phyloP scores from a whole-genome alignment of 2,113 vertebrate genomes.

The Toxotes jaculatrix region DNA sequence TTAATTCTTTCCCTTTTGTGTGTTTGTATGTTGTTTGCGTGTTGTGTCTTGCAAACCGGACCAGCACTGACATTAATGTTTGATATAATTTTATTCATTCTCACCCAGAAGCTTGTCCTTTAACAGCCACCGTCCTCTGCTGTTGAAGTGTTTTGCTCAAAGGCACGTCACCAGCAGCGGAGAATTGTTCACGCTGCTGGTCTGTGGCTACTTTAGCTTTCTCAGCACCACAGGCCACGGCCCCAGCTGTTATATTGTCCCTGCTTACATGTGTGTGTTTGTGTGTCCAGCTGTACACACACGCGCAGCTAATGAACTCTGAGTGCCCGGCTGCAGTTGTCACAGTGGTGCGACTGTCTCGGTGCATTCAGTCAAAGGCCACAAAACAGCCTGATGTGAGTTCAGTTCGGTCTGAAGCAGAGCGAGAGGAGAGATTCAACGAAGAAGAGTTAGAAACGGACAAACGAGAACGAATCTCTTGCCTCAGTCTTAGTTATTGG shows the following conservation, averaged over 20 bases:
- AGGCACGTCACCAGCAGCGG: not conserved
- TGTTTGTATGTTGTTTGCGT: not conserved
- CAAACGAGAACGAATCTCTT: not conserved
- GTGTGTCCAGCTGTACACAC: constrained; percentile 80
- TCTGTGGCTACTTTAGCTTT: constrained; percentile 21
- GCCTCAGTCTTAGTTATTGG: not conserved
- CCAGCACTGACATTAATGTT: not conserved
- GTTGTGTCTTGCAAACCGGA: not conserved
- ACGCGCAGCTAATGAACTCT: constrained; percentile 77
- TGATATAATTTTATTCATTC: too few relatives aligned
- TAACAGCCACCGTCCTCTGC: not conserved
- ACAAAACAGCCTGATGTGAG: not conserved
- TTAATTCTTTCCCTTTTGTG: too few relatives aligned
- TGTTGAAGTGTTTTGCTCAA: not conserved
- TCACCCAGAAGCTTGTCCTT: too few relatives aligned
- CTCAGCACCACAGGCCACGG: not conserved
- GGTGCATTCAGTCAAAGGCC: constrained; percentile 41
- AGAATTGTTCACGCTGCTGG: not conserved
- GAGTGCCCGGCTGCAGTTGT: constrained; percentile 72
- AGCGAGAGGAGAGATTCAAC: not conserved
- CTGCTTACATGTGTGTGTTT: constrained; percentile 57
- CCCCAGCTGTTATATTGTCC: constrained; percentile 63
- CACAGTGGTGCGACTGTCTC: constrained; percentile 68
- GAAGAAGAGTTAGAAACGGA: not conserved
- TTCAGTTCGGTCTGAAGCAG: not conserved